A percentile compares a stretch with the other conserved stretches of the same genome.
Evolutionary conservation across 1,140 invertebrate genomes (phyloP).

Genomic region (Drosophila prosaltans): DNA sequence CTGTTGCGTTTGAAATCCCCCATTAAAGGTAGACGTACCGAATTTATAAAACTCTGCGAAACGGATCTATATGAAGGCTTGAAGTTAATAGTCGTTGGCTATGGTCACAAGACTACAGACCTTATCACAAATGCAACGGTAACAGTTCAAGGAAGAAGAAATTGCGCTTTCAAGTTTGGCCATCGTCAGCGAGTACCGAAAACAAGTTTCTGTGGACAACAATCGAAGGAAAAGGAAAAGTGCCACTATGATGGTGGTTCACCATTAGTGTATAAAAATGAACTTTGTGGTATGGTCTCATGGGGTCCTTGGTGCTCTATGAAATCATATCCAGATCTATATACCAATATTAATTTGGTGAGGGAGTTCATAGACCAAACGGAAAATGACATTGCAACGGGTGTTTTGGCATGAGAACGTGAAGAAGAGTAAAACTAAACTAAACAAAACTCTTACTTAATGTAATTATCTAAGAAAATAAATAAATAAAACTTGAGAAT

Average conservation of each 20-base stretch:
- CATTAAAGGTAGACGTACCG: conserved; percentile 28
- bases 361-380: conserved; percentile 15
- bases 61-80: not conserved
- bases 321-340: not conserved
- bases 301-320: not conserved
- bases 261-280: conserved; percentile 25
- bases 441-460: no score
- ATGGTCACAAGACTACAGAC: conserved; percentile 23
- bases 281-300: conserved; percentile 41
- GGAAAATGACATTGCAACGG: not conserved
- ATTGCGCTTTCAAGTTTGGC: conserved; percentile 7
- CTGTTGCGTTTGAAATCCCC: conserved; percentile 18
- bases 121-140: not conserved
- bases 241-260: conserved; percentile 45
- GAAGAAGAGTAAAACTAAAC: no score
- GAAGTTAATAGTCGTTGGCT: conserved; percentile 18
- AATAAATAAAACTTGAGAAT: no score
- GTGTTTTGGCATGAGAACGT: not conserved
- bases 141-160: not conserved
- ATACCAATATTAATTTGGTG: conserved; percentile 5
- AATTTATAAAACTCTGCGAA: conserved; percentile 40
- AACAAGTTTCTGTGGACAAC: conserved; percentile 21
- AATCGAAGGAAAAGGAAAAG: not conserved
- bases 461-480: no score
- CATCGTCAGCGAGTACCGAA: not conserved